Evolutionary conservation across 2,113 vertebrate species (phyloP).

Genomic region (Oreotrochilus melanogaster): DNA sequence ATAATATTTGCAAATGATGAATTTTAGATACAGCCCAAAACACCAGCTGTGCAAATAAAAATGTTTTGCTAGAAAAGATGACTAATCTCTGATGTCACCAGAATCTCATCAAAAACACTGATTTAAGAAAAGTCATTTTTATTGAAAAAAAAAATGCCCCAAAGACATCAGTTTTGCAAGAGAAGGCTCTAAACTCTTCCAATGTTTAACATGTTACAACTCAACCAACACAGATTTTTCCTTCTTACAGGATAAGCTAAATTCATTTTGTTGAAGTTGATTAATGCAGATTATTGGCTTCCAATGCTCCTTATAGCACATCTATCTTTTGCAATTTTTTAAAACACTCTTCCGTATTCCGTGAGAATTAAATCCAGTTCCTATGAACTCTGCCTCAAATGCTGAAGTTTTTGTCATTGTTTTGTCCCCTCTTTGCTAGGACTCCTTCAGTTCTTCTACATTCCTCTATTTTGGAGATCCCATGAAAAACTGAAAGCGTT

Average conservation of each 20-base stretch:
- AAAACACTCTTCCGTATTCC: neutral
- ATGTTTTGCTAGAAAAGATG: neutral
- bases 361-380: neutral
- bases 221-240: neutral
- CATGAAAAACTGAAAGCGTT: neutral
- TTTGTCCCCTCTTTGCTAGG: neutral
- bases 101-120: neutral
- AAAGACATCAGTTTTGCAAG: neutral
- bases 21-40: neutral
- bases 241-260: neutral
- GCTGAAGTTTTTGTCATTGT: neutral
- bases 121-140: neutral
- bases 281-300: neutral
- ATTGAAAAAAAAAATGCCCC: neutral
- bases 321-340: accelerated
- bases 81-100: neutral
- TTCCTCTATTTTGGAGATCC: neutral
- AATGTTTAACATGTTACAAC: neutral
- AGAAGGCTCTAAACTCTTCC: neutral
- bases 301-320: neutral
- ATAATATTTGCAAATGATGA: neutral
- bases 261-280: neutral
- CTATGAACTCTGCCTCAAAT: neutral
- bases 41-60: neutral
- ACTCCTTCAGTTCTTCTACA: neutral